phyloP scores from a whole-genome alignment of 2,797 vertebrate genomes.

The Etheostoma nigrum region DNA sequence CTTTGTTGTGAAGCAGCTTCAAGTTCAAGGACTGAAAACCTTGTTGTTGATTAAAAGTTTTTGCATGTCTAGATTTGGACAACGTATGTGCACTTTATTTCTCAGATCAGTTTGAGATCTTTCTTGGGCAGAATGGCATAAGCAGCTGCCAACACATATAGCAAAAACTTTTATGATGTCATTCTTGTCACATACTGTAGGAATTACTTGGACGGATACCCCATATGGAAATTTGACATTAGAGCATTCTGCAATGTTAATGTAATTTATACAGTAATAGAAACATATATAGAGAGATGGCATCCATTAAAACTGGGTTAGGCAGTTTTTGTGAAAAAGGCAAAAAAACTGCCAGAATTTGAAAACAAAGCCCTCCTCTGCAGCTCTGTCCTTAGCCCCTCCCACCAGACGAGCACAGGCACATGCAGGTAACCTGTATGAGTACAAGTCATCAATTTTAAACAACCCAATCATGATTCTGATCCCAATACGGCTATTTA shows the following conservation, averaged over 20 bases:
- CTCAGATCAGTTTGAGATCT: neutral
- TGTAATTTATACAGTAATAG: neutral
- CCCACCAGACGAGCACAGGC: too few species aligned
- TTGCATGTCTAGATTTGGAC: neutral
- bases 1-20: neutral
- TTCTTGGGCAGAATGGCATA: neutral
- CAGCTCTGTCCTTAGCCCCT: too few species aligned
- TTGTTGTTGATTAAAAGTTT: neutral
- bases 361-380: too few species aligned
- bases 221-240: neutral
- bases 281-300: neutral
- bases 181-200: neutral
- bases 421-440: too few species aligned
- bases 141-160: neutral
- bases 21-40: neutral
- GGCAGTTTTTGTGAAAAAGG: too few species aligned
- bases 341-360: too few species aligned
- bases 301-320: neutral
- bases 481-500: too few species aligned
- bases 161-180: neutral
- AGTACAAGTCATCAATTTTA: too few species aligned
- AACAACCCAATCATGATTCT: too few species aligned
- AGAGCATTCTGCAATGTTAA: neutral
- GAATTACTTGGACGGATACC: too few species aligned
- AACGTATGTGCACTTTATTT: neutral